Percentiles rank a stretch among this genome's conserved stretches.
phyloP scores from a whole-genome alignment of 1,140 invertebrate genomes.

The Bombus polaris region DNA sequence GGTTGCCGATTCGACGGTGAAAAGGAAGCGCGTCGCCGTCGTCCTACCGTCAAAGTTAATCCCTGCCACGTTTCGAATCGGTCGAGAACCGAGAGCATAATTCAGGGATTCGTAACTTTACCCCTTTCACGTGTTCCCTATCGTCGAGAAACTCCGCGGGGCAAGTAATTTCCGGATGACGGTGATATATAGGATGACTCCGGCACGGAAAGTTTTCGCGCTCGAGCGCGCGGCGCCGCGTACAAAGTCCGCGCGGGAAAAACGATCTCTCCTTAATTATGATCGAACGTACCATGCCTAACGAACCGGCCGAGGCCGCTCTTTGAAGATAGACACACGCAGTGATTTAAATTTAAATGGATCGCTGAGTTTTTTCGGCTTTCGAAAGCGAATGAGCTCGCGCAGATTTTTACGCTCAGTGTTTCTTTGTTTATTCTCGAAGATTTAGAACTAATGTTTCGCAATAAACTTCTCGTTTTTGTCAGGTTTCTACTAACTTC shows the following conservation, averaged over 20 bases:
- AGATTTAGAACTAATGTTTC: no score
- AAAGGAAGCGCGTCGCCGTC: slow-evolving; percentile 41
- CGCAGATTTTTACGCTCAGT: no score
- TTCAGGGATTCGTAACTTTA: slow-evolving; percentile 66
- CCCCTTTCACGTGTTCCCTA: slow-evolving; percentile 64
- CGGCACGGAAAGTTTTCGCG: slow-evolving; percentile 52
- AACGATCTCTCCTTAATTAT: slow-evolving; percentile 60
- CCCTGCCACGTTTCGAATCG: slow-evolving; percentile 45
- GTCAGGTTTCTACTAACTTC: no score
- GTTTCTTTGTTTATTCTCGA: no score
- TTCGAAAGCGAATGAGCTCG: background rate
- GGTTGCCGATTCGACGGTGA: slow-evolving; percentile 32
- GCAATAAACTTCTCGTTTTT: no score
- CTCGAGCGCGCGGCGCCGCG: background rate
- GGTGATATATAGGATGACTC: slow-evolving; percentile 64
- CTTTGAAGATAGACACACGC: background rate
- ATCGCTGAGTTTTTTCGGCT: background rate
- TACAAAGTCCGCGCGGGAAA: slow-evolving; percentile 54
- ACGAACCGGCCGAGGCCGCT: slow-evolving; percentile 6
- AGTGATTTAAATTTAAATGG: slow-evolving; percentile 16
- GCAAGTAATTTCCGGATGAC: slow-evolving; percentile 68
- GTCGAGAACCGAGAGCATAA: slow-evolving; percentile 59
- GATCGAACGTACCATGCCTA: slow-evolving; percentile 42
- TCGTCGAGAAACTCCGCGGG: slow-evolving; percentile 58
- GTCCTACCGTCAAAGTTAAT: slow-evolving; percentile 54